Evolutionary conservation across 1,140 invertebrate genomes (phyloP).

Genomic region (Wasmannia auropunctata): DNA sequence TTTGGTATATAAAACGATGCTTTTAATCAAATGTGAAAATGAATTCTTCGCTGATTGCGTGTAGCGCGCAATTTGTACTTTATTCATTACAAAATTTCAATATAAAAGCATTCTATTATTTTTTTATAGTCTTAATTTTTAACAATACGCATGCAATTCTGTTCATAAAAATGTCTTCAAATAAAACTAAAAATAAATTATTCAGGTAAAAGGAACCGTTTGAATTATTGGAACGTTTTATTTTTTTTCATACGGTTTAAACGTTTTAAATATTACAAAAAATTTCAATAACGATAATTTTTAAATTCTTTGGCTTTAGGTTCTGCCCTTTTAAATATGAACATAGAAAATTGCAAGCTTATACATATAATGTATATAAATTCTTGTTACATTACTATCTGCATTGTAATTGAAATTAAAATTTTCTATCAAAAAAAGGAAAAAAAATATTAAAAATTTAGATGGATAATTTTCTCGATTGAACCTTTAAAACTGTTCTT

Average conservation of each 20-base stretch:
- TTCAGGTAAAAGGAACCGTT: background rate
- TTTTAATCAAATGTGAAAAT: background rate
- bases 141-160: background rate
- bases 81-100: constrained; percentile 4
- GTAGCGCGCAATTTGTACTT: background rate
- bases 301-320: background rate
- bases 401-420: background rate
- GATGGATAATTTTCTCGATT: background rate
- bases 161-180: background rate
- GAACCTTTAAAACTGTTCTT: background rate
- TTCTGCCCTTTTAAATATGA: background rate
- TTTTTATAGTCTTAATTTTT: background rate
- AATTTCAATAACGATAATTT: background rate
- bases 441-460: background rate
- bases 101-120: background rate
- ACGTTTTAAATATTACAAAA: background rate
- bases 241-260: background rate
- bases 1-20: background rate
- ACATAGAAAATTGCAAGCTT: background rate
- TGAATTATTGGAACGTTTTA: background rate
- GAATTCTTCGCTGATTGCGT: background rate
- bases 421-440: background rate
- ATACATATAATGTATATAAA: background rate
- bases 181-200: background rate
- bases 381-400: background rate